These are phyloP conservation scores for Drosophila nasuta DNA, from an alignment of 1,140 invertebrate species.

Conservation along the genomic window DNA sequence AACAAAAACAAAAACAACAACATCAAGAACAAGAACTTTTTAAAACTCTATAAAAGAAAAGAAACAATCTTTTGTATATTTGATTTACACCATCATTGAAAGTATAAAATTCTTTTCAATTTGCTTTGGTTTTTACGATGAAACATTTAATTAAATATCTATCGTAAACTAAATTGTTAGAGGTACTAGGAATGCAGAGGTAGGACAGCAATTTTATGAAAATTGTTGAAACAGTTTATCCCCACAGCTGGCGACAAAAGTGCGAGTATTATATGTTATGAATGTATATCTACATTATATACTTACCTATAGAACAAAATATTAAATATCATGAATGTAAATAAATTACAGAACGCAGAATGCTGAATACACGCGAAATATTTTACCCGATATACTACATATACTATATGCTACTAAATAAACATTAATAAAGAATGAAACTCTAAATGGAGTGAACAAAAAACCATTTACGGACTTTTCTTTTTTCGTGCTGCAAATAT, in stretches of 20 bases:
- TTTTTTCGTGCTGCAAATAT: background rate
- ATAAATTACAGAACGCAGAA: conserved; percentile 53
- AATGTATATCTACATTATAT: conserved; percentile 23
- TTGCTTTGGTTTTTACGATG: conserved; percentile 16
- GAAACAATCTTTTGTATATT: conserved; percentile 68
- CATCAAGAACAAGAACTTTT: background rate
- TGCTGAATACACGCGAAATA: conserved; percentile 61
- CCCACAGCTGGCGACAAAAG: conserved; percentile 34
- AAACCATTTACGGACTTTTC: background rate
- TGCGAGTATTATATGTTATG: conserved; percentile 41
- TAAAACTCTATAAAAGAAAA: conserved; percentile 13
- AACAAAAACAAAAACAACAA: conserved; percentile 8
- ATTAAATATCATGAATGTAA: conserved; percentile 71
- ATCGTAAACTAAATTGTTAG: conserved; percentile 35
- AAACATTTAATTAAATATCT: conserved; percentile 24
- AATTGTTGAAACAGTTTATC: conserved; percentile 42
- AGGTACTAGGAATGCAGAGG: conserved; percentile 34
- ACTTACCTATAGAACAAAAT: conserved; percentile 45
- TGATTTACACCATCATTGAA: conserved; percentile 82
- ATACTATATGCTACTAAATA: conserved; percentile 48
- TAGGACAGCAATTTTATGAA: conserved; percentile 53
- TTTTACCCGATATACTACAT: conserved; percentile 70
- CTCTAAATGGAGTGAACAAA: conserved; percentile 66
- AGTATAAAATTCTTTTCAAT: conserved; percentile 33
- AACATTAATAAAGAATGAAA: conserved; percentile 62